phyloP scores from a whole-genome alignment of 2,888 invertebrate species.

The Sinelater perroti region DNA sequence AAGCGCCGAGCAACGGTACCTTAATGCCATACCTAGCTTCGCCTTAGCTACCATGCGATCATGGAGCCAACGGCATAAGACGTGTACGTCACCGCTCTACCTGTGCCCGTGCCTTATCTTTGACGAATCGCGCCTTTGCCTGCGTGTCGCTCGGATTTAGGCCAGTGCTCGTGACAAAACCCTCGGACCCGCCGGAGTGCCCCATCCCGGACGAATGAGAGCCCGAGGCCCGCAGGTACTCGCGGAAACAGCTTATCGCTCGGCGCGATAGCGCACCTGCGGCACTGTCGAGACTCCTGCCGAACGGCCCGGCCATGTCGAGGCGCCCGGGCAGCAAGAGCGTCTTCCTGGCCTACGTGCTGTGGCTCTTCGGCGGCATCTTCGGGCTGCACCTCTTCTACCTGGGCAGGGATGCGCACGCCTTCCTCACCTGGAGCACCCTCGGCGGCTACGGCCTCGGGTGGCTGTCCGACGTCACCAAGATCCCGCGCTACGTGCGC shows the following conservation, averaged over 20 bases:
- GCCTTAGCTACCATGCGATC: constrained; percentile 20
- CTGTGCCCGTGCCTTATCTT: constrained; percentile 28
- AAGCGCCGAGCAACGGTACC: constrained; percentile 28
- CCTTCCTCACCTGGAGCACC: constrained; percentile 89
- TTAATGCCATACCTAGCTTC: constrained; percentile 25
- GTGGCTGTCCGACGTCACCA: constrained; percentile 86
- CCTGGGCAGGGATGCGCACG: constrained; percentile 86
- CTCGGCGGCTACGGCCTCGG: constrained; percentile 88
- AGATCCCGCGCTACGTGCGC: constrained; percentile 84
- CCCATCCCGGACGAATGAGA: background rate
- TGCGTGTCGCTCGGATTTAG: constrained; percentile 25
- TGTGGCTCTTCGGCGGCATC: constrained; percentile 89
- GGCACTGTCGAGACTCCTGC: no score
- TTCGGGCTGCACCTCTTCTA: constrained; percentile 93
- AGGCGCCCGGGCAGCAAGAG: constrained; percentile 62
- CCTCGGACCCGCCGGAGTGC: background rate
- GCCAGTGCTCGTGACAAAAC: background rate
- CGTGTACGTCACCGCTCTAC: constrained; percentile 36
- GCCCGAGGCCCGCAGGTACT: no score
- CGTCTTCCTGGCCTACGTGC: constrained; percentile 76
- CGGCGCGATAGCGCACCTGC: no score
- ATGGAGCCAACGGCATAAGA: constrained; percentile 37
- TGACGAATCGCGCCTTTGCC: constrained; percentile 23
- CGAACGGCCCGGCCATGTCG: constrained; percentile 19
- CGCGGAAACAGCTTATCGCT: background rate